A percentile compares a stretch with the other conserved stretches of the same genome.
These are phyloP conservation scores for Pempheris klunzingeri DNA, from an alignment of 2,797 vertebrate species.

Conservation along the genomic window DNA sequence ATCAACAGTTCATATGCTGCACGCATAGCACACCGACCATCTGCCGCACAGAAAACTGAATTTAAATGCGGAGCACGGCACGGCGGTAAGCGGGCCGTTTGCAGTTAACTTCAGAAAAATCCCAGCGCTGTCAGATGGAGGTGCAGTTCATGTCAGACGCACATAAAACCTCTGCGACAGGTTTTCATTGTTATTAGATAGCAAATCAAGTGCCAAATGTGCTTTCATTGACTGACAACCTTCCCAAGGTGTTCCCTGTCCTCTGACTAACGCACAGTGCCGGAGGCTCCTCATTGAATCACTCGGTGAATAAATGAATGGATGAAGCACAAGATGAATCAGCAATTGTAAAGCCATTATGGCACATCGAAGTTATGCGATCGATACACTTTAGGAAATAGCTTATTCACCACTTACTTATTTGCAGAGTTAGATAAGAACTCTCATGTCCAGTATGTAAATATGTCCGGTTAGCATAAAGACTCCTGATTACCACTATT, in stretches of 20 bases:
- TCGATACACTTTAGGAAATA: not conserved
- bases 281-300: constrained; percentile 9
- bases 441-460: not conserved
- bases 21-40: constrained; percentile 69
- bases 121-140: constrained; percentile 26
- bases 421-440: not conserved
- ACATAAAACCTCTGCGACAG: constrained; percentile 26
- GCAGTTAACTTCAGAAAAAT: constrained; percentile 44
- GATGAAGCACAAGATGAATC: not conserved
- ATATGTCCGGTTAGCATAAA: not conserved
- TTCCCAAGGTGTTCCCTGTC: not conserved
- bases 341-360: constrained; percentile 2
- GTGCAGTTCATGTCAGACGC: constrained; percentile 14
- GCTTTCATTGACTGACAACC: constrained; percentile 38
- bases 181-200: constrained; percentile 32
- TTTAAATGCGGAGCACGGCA: constrained; percentile 44
- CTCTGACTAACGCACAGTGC: constrained; percentile 19
- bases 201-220: constrained; percentile 15
- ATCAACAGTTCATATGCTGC: constrained; percentile 76
- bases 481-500: too few relatives aligned
- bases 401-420: too few relatives aligned
- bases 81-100: constrained; percentile 19
- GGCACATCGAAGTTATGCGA: not conserved
- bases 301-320: not conserved
- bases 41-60: constrained; percentile 54